Evolutionary conservation across 2,888 invertebrate species (phyloP).

Genomic region (Ectemnius cavifrons): DNA sequence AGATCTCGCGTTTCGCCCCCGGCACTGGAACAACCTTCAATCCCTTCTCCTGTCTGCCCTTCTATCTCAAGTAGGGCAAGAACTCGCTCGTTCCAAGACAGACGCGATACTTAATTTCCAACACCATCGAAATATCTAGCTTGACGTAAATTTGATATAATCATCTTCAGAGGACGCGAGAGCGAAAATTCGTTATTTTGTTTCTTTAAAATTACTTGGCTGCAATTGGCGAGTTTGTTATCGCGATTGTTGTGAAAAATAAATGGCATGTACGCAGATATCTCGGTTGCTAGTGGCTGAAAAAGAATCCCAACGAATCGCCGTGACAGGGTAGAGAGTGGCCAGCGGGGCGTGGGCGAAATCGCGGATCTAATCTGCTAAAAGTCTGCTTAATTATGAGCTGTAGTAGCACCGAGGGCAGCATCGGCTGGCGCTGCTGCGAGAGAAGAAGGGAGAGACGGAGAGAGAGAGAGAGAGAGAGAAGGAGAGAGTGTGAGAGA

Average conservation of each 20-base stretch:
- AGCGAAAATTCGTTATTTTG: background rate
- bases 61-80: background rate
- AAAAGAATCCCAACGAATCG: constrained; percentile 44
- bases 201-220: background rate
- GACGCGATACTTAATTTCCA: constrained; percentile 40
- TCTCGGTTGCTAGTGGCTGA: constrained; percentile 26
- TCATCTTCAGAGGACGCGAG: background rate
- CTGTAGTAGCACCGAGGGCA: constrained; percentile 58
- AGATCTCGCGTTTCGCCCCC: constrained; percentile 45
- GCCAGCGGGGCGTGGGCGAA: constrained; percentile 37
- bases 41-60: background rate
- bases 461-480: constrained; percentile 38
- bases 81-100: constrained; percentile 7
- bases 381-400: constrained; percentile 78
- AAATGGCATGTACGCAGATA: constrained; percentile 5
- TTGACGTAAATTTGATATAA: background rate
- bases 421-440: background rate
- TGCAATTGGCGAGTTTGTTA: background rate
- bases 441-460: constrained; percentile 12
- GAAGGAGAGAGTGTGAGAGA: constrained; percentile 28
- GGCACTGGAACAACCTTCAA: constrained; percentile 19
- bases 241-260: background rate
- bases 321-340: constrained; percentile 39
- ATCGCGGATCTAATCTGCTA: constrained; percentile 76
- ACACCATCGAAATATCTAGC: background rate